Conservation (phyloP, 2,113 vertebrate genomes). For the Candoia aspera region DNA sequence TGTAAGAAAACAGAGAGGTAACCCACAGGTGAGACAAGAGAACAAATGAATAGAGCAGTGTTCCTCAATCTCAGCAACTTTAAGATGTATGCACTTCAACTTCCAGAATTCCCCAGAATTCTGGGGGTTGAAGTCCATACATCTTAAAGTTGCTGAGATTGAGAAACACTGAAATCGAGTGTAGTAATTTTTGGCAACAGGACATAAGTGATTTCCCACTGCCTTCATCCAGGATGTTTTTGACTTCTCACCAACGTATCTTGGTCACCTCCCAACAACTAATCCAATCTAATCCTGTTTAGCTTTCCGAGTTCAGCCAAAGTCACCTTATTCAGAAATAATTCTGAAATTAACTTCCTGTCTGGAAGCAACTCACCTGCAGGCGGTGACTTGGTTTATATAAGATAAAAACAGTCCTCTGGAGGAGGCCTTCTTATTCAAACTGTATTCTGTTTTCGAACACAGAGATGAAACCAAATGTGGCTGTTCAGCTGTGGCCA, state of each 20-base stretch:
- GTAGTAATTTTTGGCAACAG: not conserved
- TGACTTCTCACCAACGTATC: not conserved
- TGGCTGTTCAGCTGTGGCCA: slow-evolving; percentile 7
- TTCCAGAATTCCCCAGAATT: not conserved
- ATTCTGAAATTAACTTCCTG: not conserved
- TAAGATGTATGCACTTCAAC: not conserved
- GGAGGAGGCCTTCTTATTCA: not conserved
- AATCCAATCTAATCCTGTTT: not conserved
- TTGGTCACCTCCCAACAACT: not conserved
- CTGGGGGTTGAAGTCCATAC: too few relatives aligned
- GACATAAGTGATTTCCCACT: not conserved
- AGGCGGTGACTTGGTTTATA: not conserved
- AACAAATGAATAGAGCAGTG: not conserved
- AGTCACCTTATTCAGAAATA: not conserved
- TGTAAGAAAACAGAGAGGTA: too few relatives aligned
- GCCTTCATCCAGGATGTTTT: not conserved
- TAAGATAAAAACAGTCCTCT: not conserved
- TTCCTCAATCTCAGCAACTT: not conserved
- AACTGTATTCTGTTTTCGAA: not conserved
- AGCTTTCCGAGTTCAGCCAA: not conserved
- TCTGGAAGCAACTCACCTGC: not conserved
- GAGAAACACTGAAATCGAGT: too few relatives aligned
- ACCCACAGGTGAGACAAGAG: not conserved
- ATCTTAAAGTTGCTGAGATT: too few relatives aligned
- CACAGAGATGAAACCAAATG: slow-evolving; percentile 7